phyloP scores from a whole-genome alignment of 2,113 vertebrate genomes.

The Todiramphus chloris region DNA sequence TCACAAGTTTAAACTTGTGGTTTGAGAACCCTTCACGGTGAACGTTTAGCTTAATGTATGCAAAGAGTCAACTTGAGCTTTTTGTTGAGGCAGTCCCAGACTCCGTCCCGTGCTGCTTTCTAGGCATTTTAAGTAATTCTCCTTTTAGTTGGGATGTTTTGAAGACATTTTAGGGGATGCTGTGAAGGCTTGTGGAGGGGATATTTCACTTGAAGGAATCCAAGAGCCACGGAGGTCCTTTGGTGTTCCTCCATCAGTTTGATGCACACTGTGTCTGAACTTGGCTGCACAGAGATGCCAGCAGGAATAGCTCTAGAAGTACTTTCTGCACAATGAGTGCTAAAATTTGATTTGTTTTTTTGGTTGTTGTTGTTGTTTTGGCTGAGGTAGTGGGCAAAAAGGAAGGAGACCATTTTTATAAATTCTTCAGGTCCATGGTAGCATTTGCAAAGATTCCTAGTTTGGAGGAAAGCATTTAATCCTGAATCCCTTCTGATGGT shows the following conservation, averaged over 20 bases:
- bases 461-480: neutral
- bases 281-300: neutral
- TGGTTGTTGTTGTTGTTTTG: neutral
- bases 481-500: neutral
- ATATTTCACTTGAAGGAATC: neutral
- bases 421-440: neutral
- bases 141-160: neutral
- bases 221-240: neutral
- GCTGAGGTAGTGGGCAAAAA: neutral
- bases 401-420: neutral
- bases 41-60: fast-evolving
- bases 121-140: neutral
- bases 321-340: fast-evolving
- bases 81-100: neutral
- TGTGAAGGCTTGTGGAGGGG: neutral
- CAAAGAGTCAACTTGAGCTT: neutral
- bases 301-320: neutral
- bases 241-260: neutral
- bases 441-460: neutral
- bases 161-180: neutral
- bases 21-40: neutral
- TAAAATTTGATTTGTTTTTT: neutral
- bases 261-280: neutral
- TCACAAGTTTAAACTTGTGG: neutral
- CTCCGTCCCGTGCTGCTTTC: neutral